Conservation (phyloP, 1,140 invertebrate genomes). For the Drosophila ananassae region DNA sequence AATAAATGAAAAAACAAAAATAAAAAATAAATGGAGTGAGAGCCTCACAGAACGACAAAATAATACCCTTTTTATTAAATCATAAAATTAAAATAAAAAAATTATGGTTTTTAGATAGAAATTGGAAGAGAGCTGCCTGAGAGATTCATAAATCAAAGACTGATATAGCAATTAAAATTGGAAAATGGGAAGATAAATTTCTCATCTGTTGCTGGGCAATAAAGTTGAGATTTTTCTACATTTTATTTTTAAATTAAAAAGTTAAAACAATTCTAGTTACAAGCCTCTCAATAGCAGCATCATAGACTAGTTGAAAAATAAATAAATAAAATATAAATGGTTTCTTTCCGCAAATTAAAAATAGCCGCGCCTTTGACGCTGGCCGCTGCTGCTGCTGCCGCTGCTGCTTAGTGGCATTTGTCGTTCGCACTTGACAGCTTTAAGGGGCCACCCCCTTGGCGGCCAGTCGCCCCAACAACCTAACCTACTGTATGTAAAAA, state of each 20-base stretch:
- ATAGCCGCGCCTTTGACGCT: slow-evolving; percentile 60
- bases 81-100: no score
- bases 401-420: slow-evolving; percentile 76
- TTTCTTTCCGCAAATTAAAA: slow-evolving; percentile 74
- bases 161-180: background rate
- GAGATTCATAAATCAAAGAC: background rate
- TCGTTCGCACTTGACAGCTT: slow-evolving; percentile 70
- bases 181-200: no score
- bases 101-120: background rate
- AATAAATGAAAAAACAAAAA: slow-evolving; percentile 11
- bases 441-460: background rate
- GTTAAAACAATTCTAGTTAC: background rate
- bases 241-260: background rate
- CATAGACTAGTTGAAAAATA: slow-evolving; percentile 36
- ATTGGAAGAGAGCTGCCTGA: background rate
- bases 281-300: slow-evolving; percentile 16
- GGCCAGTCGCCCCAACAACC: background rate
- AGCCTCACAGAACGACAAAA: background rate
- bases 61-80: slow-evolving; percentile 8
- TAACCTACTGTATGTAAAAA: slow-evolving; percentile 12
- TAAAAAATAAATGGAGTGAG: slow-evolving; percentile 11
- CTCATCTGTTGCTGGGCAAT: background rate
- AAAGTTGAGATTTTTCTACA: background rate
- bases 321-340: slow-evolving; percentile 65
- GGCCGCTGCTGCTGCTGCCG: slow-evolving; percentile 24